Percentiles rank a stretch among this genome's conserved stretches.
These are phyloP conservation scores for Hirtodrosophila confusa DNA, from an alignment of 2,888 invertebrate genomes.

Conservation along the genomic window DNA sequence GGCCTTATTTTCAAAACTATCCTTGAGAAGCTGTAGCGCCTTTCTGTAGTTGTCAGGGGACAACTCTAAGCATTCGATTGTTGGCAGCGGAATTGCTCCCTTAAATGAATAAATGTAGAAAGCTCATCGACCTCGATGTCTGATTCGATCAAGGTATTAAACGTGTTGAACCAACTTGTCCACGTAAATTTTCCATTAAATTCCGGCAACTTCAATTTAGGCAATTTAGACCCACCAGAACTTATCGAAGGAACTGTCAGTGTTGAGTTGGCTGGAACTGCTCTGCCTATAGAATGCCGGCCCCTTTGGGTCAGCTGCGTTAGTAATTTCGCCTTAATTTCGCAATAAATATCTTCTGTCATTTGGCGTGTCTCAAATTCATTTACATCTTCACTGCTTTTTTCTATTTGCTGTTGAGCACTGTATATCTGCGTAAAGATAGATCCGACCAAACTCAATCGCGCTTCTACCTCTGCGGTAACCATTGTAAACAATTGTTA, in stretches of 20 bases:
- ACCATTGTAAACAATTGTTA: too few species aligned
- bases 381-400: slow-evolving; percentile 5
- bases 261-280: too few species aligned
- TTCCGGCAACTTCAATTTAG: too few species aligned
- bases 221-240: too few species aligned
- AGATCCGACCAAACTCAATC: too few species aligned
- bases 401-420: slow-evolving; percentile 10
- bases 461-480: too few species aligned
- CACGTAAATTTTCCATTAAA: too few species aligned
- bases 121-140: slow-evolving; percentile 18
- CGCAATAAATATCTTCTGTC: neutral
- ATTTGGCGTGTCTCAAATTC: slow-evolving; percentile 3
- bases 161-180: slow-evolving; percentile 8
- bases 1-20: neutral
- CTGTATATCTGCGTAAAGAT: too few species aligned
- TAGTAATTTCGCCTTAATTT: too few species aligned
- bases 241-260: too few species aligned
- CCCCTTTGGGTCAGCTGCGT: too few species aligned
- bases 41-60: slow-evolving; percentile 8
- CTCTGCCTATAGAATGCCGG: too few species aligned
- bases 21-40: slow-evolving; percentile 3
- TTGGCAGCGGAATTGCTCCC: slow-evolving; percentile 4
- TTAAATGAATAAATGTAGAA: slow-evolving; percentile 18
- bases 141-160: slow-evolving; percentile 6
- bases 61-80: slow-evolving; percentile 18